Evolutionary conservation across 2,113 vertebrate genomes (phyloP).

Genomic region (Leuciscus idus): DNA sequence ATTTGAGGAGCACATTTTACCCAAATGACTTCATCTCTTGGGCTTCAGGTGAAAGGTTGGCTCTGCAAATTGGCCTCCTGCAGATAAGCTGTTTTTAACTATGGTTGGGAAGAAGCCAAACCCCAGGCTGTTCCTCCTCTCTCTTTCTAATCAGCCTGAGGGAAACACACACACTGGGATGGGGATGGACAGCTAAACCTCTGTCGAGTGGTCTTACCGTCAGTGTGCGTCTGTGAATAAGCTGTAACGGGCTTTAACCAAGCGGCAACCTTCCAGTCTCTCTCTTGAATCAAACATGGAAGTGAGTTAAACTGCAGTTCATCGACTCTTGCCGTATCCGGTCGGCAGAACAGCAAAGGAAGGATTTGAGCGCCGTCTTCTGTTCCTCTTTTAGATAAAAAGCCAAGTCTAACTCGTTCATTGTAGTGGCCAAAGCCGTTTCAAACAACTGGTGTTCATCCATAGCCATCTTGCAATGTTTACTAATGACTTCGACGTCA

Average conservation of each 20-base stretch:
- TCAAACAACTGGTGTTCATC: no score
- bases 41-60: background rate
- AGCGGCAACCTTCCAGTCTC: no score
- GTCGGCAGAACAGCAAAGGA: no score
- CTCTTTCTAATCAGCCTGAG: background rate
- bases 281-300: no score
- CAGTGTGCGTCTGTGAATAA: background rate
- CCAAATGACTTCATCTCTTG: background rate
- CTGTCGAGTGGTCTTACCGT: background rate
- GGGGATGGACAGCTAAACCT: background rate
- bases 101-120: constrained; percentile 27
- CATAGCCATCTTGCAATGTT: no score
- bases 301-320: no score
- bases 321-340: no score
- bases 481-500: no score
- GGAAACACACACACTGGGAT: background rate
- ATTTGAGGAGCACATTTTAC: background rate
- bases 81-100: constrained; percentile 50
- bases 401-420: no score
- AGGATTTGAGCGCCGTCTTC: no score
- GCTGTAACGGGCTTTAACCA: background rate
- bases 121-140: background rate
- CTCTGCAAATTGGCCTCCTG: constrained; percentile 23
- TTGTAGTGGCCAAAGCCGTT: no score
- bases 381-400: no score